Conservation (phyloP, 2,113 vertebrate species). For the Oreochromis spilurus region DNA sequence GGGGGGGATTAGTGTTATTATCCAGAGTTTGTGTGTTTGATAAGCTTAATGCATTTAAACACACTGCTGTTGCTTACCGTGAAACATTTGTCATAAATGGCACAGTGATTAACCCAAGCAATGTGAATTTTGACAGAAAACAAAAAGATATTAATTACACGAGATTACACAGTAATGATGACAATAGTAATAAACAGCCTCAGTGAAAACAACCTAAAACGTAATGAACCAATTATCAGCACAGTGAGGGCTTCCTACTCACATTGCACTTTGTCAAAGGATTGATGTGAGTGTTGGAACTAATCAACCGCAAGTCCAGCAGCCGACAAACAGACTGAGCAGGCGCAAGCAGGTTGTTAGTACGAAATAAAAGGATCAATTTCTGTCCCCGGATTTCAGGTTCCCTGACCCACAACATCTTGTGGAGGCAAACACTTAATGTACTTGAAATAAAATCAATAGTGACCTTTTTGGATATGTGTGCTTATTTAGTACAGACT, state of each 20-base stretch:
- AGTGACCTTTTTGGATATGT: background rate
- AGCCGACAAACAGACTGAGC: background rate
- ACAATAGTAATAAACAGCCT: background rate
- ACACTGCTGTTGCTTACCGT: background rate
- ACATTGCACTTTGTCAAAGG: background rate
- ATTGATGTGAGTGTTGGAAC: background rate
- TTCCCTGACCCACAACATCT: conserved; percentile 18
- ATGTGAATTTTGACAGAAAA: background rate
- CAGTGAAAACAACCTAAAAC: background rate
- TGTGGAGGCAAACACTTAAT: conserved; percentile 6
- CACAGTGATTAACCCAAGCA: background rate
- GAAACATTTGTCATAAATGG: background rate
- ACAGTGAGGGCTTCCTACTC: background rate
- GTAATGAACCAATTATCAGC: background rate
- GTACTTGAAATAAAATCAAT: conserved; percentile 43
- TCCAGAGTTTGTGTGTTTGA: background rate
- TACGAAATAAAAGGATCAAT: background rate
- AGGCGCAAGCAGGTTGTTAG: background rate
- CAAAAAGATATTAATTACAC: background rate
- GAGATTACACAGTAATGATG: background rate
- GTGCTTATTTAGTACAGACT: background rate
- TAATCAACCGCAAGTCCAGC: background rate
- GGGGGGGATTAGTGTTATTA: background rate
- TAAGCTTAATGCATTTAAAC: background rate
- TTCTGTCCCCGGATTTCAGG: background rate